Conservation (phyloP, 2,888 invertebrate species). For the Ellobium chinense region DNA sequence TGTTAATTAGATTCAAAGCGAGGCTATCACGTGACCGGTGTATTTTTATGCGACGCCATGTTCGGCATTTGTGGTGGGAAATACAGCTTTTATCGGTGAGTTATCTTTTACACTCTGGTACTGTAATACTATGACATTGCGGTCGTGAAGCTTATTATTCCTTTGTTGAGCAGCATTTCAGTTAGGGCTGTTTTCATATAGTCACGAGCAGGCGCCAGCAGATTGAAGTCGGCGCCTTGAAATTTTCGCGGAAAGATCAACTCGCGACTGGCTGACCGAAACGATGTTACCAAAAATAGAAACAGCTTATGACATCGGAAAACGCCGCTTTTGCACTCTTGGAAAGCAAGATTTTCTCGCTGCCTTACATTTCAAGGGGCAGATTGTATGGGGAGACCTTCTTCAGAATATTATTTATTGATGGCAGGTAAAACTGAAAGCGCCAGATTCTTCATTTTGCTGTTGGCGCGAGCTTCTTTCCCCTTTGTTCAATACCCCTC, state of each 20-base stretch:
- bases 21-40: conserved; percentile 69
- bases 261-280: conserved; percentile 23
- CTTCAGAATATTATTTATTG: too few relatives aligned
- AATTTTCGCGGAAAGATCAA: conserved; percentile 45
- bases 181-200: neutral
- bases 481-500: too few relatives aligned
- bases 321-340: too few relatives aligned
- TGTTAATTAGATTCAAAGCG: conserved; percentile 65
- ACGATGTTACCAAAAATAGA: conserved; percentile 40
- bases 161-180: neutral
- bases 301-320: conserved; percentile 31
- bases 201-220: neutral
- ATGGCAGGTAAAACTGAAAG: too few relatives aligned
- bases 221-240: neutral
- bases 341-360: too few relatives aligned
- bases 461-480: too few relatives aligned
- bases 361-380: too few relatives aligned
- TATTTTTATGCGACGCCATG: conserved; percentile 55
- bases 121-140: neutral
- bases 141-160: neutral
- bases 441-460: too few relatives aligned
- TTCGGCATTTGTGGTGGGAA: conserved; percentile 43
- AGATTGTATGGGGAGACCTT: too few relatives aligned
- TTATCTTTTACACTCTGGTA: neutral
- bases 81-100: conserved; percentile 34